These are phyloP conservation scores for Melanitta fusca DNA, from an alignment of 2,797 vertebrate genomes.

Conservation along the genomic window DNA sequence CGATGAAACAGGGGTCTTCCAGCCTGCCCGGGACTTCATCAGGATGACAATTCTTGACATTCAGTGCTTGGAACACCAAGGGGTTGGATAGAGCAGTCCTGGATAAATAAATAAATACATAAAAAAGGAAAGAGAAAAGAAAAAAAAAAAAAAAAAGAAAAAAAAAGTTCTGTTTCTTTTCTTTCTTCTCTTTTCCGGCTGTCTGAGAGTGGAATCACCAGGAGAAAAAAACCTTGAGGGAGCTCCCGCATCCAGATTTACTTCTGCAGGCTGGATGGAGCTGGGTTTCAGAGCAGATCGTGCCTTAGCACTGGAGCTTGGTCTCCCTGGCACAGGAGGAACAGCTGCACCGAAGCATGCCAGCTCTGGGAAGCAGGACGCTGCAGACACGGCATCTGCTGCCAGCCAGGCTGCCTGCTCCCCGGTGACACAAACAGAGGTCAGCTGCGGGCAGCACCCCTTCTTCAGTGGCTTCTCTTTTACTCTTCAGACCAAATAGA, in stretches of 20 bases:
- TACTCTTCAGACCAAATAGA: not conserved
- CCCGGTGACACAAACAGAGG: not conserved
- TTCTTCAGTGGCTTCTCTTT: not conserved
- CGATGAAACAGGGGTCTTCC: not conserved
- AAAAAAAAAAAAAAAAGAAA: no score
- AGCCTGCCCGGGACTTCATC: rapidly evolving
- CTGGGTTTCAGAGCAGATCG: not conserved
- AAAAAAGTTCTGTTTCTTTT: not conserved
- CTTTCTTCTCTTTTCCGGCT: not conserved
- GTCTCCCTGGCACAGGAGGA: not conserved
- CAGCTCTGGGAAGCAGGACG: not conserved
- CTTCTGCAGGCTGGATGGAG: not conserved
- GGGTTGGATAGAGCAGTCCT: not conserved
- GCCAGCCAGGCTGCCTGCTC: not conserved
- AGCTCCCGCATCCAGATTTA: not conserved
- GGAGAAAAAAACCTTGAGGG: not conserved
- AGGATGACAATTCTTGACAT: rapidly evolving
- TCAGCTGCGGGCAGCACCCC: not conserved
- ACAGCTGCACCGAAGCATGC: not conserved
- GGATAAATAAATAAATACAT: no score
- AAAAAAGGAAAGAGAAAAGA: no score
- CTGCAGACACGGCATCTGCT: not conserved
- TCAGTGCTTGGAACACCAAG: rapidly evolving
- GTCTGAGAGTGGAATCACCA: not conserved
- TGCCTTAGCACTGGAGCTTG: not conserved